Evolutionary conservation across 2,797 vertebrate species (phyloP).

Genomic region (Danio tinwini): DNA sequence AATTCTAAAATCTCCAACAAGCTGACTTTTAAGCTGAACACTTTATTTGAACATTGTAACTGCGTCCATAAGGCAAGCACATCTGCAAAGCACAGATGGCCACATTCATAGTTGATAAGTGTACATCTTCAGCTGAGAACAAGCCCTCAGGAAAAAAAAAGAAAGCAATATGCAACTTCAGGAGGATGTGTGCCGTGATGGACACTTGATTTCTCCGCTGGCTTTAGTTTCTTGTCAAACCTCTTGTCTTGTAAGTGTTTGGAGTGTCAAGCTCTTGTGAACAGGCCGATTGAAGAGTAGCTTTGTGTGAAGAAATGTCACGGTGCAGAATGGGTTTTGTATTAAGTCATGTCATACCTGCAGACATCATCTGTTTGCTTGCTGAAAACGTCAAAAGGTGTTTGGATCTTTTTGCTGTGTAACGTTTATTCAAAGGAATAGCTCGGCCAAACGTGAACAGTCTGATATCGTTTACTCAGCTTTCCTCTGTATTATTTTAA

Average conservation of each 20-base stretch:
- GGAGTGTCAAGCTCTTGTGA: constrained; percentile 14
- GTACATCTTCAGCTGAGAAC: constrained; percentile 26
- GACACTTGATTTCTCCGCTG: neutral
- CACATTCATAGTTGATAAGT: constrained; percentile 44
- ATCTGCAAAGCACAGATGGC: constrained; percentile 33
- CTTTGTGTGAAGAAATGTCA: constrained; percentile 1
- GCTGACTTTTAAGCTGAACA: neutral
- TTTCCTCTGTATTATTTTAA: too few species aligned
- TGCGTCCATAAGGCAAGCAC: neutral
- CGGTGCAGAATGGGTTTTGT: neutral
- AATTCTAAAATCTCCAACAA: neutral
- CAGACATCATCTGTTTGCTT: constrained; percentile 7
- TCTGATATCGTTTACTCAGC: neutral
- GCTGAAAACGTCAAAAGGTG: neutral
- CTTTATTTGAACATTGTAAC: neutral
- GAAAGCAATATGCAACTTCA: constrained; percentile 6
- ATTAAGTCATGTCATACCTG: constrained; percentile 6
- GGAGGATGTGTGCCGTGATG: neutral
- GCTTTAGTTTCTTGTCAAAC: constrained; percentile 30
- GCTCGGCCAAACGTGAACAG: neutral
- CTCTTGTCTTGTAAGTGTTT: constrained; percentile 7
- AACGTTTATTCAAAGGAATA: neutral
- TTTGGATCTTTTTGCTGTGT: neutral
- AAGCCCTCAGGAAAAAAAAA: constrained; percentile 8
- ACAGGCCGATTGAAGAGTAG: constrained; percentile 1